Conservation (phyloP, 2,113 vertebrate species). For the Nymphicus hollandicus region DNA sequence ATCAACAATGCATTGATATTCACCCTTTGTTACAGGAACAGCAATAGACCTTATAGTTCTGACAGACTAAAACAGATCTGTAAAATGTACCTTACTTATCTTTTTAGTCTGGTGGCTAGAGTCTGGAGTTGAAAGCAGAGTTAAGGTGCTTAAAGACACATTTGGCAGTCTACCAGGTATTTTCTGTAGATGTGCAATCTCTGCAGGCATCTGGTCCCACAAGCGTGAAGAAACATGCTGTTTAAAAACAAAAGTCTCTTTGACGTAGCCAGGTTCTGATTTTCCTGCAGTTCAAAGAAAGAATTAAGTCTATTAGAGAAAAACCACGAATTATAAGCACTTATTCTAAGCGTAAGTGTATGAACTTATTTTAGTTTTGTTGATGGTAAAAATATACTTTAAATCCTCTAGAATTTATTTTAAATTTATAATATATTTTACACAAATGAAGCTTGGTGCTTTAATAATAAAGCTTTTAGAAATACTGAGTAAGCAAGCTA, state of each 20-base stretch:
- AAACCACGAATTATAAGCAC: neutral
- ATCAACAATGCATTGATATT: neutral
- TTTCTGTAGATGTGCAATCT: neutral
- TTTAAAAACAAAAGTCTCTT: conserved; percentile 65
- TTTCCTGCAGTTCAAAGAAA: conserved; percentile 64
- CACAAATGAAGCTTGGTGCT: neutral
- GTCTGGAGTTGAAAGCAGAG: neutral
- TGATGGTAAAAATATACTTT: neutral
- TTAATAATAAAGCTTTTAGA: neutral
- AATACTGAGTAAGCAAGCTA: neutral
- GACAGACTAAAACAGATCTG: neutral
- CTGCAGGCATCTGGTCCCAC: conserved; percentile 1
- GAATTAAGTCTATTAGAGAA: neutral
- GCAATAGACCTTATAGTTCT: neutral
- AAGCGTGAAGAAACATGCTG: conserved; percentile 37
- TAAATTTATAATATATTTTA: neutral
- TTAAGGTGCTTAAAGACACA: conserved; percentile 39
- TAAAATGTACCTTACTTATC: conserved; percentile 16
- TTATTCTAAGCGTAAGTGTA: neutral
- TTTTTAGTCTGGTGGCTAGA: neutral
- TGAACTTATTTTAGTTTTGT: neutral
- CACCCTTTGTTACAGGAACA: neutral
- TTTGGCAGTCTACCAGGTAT: neutral
- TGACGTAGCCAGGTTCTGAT: conserved; percentile 43
- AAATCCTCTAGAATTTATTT: neutral